Evolutionary conservation across 2,888 invertebrate species (phyloP).

Genomic region (Protophormia terraenovae): DNA sequence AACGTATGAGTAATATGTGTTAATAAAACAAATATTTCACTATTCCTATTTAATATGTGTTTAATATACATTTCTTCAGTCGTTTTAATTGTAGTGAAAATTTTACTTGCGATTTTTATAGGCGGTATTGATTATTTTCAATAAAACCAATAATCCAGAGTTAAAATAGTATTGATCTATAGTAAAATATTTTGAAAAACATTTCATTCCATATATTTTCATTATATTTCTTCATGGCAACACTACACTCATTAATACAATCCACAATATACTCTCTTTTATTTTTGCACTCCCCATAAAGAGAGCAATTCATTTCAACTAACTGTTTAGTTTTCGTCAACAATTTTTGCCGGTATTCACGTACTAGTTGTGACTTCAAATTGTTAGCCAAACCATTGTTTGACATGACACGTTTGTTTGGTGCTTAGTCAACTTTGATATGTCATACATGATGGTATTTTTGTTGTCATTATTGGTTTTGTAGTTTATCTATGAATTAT

Average conservation of each 20-base stretch:
- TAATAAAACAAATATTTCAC: too few relatives aligned
- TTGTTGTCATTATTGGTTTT: background rate
- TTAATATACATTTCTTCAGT: too few relatives aligned
- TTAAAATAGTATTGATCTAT: too few relatives aligned
- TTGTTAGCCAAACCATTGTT: slow-evolving; percentile 22
- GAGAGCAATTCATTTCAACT: background rate
- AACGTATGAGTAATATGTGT: too few relatives aligned
- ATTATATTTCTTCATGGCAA: background rate
- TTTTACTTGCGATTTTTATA: too few relatives aligned
- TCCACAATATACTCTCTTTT: background rate
- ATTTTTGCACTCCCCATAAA: too few relatives aligned
- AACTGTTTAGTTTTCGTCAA: background rate
- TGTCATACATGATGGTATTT: slow-evolving; percentile 24
- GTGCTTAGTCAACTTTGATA: slow-evolving; percentile 34
- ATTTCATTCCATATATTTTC: background rate
- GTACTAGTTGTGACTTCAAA: background rate
- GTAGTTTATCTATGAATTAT: background rate
- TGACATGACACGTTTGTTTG: slow-evolving; percentile 21
- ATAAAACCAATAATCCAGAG: too few relatives aligned
- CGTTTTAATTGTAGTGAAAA: too few relatives aligned
- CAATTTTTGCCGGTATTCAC: slow-evolving; percentile 21
- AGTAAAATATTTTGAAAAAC: too few relatives aligned
- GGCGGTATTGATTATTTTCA: too few relatives aligned
- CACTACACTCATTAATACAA: background rate
- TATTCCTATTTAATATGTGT: too few relatives aligned